Percentiles rank a stretch among this genome's conserved stretches.
Evolutionary conservation across 2,888 invertebrate genomes (phyloP).

Genomic region (Spicauda simplicius): DNA sequence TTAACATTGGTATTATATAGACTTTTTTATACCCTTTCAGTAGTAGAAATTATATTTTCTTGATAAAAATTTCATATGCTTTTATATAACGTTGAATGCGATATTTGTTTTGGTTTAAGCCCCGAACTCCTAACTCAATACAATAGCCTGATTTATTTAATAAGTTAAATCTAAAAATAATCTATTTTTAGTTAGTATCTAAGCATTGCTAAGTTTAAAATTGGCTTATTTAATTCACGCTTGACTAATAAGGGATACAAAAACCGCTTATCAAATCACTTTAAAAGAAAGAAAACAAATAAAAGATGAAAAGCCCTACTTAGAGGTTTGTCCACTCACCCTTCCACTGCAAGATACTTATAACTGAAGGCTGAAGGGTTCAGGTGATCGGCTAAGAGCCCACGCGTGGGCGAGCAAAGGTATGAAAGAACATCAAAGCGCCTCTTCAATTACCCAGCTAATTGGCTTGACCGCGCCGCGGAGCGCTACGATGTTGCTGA

Average conservation of each 20-base stretch:
- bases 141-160: no score
- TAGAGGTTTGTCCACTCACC: constrained; percentile 27
- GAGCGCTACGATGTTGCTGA: constrained; percentile 28
- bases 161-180: no score
- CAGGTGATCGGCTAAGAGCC: constrained; percentile 51
- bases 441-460: constrained; percentile 67
- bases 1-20: no score
- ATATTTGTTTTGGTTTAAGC: no score
- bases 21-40: no score
- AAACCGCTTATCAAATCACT: background rate
- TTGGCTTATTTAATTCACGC: no score
- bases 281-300: background rate
- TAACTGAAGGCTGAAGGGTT: constrained; percentile 36
- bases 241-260: background rate
- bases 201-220: no score
- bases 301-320: constrained; percentile 21
- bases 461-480: constrained; percentile 72
- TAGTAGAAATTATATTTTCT: no score
- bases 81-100: no score
- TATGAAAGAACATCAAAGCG: constrained; percentile 64
- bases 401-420: constrained; percentile 62
- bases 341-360: constrained; percentile 8
- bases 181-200: no score
- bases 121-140: no score
- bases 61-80: no score